Base-by-base conservation (phyloP, 2,113 vertebrate genomes). In the Symphodus melops region DNA sequence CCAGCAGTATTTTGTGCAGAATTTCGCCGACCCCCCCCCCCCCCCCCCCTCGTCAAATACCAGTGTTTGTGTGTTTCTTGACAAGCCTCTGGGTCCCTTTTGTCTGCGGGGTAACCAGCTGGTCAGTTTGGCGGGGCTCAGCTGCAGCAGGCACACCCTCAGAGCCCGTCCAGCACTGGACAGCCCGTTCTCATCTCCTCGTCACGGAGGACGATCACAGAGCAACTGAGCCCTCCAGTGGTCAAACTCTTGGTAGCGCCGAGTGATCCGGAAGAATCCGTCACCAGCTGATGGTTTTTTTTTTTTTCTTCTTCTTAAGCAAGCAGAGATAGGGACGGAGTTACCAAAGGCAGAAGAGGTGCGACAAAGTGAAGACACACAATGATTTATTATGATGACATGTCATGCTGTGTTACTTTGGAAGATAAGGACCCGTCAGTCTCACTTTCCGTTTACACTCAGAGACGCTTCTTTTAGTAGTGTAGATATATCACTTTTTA, bases 1-100 rank as follows among this genome's bases (percentile, higher is more conserved):
- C 52, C 77, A 80, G 89, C 91, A 87, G 81, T 84, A 89, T 91
- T 88, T 90, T 86, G 79, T 89, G 75, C 89, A 89, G 83, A 85
- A 80, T 77, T 80, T 71, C 68, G 83, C 67, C 39, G 73, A 71
- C 72, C 63, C 54, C 54, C 46, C 19, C 46, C 16, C 56, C 6
- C 72, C 54, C 69, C 59, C 72, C 74, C 41, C 2, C 16, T 3
- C 48, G 8, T 60, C 89, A 77, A 84, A 90, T 89, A 73, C 85
- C 89, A 84, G 70, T 81, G 81, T 86, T 88, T 80, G 81, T 89
- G 81, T 84, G 82, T 79, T 85, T 88, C 84, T 82, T 88, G 78
- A 84, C 90, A 91, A 89, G 46, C 85, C 85, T 83, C 68, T 6
- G 44, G 73, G 73, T 44, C 75, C 78, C 65, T 88, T 88, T 93